Base-by-base conservation (phyloP, 2,888 invertebrate genomes). In the Scaptomyza parva region DNA sequence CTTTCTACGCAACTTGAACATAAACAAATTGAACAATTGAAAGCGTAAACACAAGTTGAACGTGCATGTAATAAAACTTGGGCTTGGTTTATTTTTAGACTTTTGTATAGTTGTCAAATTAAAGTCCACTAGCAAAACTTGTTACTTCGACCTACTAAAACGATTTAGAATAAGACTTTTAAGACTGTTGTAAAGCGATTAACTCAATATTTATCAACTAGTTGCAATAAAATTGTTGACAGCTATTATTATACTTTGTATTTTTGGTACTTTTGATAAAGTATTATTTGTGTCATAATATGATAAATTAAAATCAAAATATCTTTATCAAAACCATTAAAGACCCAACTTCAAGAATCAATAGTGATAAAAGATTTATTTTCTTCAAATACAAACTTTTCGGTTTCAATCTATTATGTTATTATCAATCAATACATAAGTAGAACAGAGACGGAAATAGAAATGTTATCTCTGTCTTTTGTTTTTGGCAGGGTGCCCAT, bases 401-500 rank as follows among this genome's bases (percentile, higher is more conserved):
- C n/a, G n/a, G n/a, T n/a, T n/a, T n/a, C n/a, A n/a, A n/a, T n/a
- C n/a, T n/a, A n/a, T n/a, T n/a, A n/a, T 11, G 2, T 14, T 35
- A 2, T 14, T 14, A 35, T 14, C 35, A 35, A 14, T 14, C 8
- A 35, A 14, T 14, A 14, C 3, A 5, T 2, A n/a, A 33, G n/a
- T 2, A 33, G n/a, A n/a, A 33, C 0, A n/a, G 2, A 7, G 33
- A n/a, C 33, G n/a, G n/a, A n/a, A 2, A 2, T 6, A 33, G 33
- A n/a, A 28, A 28, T 9, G 28, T 11, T 33, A 12, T 1, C n/a
- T 33, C 11, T 30, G 8, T 28, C 9, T 28, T 30, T 30, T 9
- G 9, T 0, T 18, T 17, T 17, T 20, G 28, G 40, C 45, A 52
- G 55, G 18, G 71, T 55, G 30, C 11, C 17, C n/a, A 7, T 3